A percentile compares a stretch with the other conserved stretches of the same genome.
Conservation (phyloP, 1,140 invertebrate species). For the Cydia splendana region DNA sequence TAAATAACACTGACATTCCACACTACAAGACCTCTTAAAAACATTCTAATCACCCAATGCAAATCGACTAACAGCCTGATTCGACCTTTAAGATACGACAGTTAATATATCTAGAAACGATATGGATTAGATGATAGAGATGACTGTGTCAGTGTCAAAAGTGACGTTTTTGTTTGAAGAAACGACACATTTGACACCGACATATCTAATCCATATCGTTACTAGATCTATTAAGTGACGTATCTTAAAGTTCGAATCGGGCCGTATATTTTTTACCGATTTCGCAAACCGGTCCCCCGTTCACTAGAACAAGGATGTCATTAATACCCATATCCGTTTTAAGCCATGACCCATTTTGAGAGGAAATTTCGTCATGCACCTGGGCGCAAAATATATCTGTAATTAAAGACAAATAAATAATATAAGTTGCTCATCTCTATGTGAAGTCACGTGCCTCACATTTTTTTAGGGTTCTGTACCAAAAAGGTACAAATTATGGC, state of each 20-base stretch:
- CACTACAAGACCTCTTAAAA: not conserved
- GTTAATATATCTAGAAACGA: too few relatives aligned
- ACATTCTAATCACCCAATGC: not conserved
- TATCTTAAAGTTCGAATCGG: too few relatives aligned
- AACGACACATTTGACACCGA: too few relatives aligned
- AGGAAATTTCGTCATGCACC: slow-evolving; percentile 13
- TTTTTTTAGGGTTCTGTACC: too few relatives aligned
- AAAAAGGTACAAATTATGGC: too few relatives aligned
- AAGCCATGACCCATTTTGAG: slow-evolving; percentile 14
- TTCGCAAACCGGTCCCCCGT: not conserved
- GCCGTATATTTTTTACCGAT: slow-evolving; percentile 6
- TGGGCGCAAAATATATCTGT: not conserved
- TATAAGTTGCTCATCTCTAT: not conserved
- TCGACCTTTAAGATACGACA: too few relatives aligned
- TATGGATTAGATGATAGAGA: too few relatives aligned
- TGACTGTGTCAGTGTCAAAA: too few relatives aligned
- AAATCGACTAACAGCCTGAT: not conserved
- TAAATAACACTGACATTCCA: not conserved
- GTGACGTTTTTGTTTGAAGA: too few relatives aligned
- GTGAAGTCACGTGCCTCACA: not conserved
- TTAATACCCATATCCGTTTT: slow-evolving; percentile 12
- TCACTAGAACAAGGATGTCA: slow-evolving; percentile 16
- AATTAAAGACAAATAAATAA: not conserved
- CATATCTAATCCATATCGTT: too few relatives aligned
- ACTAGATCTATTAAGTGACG: too few relatives aligned